Conservation (phyloP, 2,113 vertebrate species). For the Platycercus adscitus region DNA sequence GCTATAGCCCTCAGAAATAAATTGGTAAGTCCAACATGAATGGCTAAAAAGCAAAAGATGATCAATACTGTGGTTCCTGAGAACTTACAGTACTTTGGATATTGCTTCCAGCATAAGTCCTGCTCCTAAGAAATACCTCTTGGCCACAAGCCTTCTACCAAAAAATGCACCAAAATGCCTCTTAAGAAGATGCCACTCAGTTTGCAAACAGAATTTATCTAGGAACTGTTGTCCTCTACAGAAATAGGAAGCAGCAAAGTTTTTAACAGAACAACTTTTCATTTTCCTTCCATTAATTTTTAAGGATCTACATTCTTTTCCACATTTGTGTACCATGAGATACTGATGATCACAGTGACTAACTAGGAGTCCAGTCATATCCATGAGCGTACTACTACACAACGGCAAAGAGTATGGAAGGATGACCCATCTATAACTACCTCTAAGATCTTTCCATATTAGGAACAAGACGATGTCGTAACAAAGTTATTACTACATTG, state of each 20-base stretch:
- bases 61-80: background rate
- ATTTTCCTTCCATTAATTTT: background rate
- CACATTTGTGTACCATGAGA: background rate
- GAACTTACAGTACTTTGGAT: background rate
- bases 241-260: background rate
- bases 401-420: background rate
- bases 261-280: background rate
- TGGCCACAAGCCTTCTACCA: background rate
- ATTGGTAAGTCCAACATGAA: background rate
- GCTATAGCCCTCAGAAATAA: background rate
- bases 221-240: background rate
- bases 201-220: background rate
- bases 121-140: background rate
- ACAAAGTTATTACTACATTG: background rate
- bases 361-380: background rate
- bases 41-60: background rate
- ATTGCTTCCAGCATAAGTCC: background rate
- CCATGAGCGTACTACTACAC: background rate
- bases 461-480: background rate
- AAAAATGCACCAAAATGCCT: background rate
- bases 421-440: background rate
- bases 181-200: background rate
- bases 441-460: background rate
- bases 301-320: background rate
- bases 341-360: background rate